Conservation (phyloP, 2,797 vertebrate genomes). For the Orestias chungarensis region DNA sequence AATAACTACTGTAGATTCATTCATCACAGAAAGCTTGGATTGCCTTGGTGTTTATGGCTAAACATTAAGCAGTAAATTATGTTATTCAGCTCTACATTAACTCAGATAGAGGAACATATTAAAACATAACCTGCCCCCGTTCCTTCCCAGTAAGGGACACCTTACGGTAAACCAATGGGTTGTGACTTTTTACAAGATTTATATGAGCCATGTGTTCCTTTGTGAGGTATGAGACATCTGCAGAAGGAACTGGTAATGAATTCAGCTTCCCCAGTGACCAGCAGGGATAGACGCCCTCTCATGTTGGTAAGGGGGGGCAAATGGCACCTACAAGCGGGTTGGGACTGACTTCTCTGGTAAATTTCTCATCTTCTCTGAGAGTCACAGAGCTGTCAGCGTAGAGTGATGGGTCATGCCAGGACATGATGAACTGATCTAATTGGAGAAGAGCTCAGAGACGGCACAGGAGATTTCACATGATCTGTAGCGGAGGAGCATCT, state of each 20-base stretch:
- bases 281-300: constrained; percentile 47
- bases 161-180: constrained; percentile 33
- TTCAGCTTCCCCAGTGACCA: constrained; percentile 39
- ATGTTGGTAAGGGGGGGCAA: background rate
- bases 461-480: constrained; percentile 54
- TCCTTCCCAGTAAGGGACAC: constrained; percentile 17
- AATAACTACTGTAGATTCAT: background rate
- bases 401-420: constrained; percentile 67
- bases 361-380: constrained; percentile 61
- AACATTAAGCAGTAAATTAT: background rate
- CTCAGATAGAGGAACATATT: constrained; percentile 18
- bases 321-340: constrained; percentile 30
- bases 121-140: constrained; percentile 19
- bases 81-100: constrained; percentile 17
- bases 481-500: constrained; percentile 39
- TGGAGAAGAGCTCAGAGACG: constrained; percentile 63
- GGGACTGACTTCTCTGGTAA: constrained; percentile 55
- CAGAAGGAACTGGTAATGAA: constrained; percentile 49
- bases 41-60: background rate
- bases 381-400: constrained; percentile 67
- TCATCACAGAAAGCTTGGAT: background rate
- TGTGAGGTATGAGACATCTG: constrained; percentile 46
- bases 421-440: constrained; percentile 71
- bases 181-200: constrained; percentile 44
- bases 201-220: constrained; percentile 33